Evolutionary conservation across 2,888 invertebrate genomes (phyloP).

Genomic region (Craniophora ligustri): DNA sequence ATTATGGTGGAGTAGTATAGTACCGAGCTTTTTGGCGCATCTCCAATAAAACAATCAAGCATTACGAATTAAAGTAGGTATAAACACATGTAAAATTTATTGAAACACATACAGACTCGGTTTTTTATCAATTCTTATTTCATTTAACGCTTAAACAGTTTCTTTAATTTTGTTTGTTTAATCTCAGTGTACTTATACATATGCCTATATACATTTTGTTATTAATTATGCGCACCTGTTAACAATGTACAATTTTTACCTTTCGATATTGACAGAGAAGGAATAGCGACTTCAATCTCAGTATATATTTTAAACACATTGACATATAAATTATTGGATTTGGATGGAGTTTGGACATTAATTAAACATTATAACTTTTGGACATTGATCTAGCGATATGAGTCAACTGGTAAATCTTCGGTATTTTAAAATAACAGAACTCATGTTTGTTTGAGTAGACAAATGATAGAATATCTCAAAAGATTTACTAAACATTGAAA

Average conservation of each 20-base stretch:
- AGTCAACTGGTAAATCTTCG: constrained; percentile 8
- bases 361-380: constrained; percentile 28
- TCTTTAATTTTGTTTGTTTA: constrained; percentile 66
- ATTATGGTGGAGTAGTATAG: constrained; percentile 56
- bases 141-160: constrained; percentile 64
- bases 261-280: constrained; percentile 34
- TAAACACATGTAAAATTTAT: constrained; percentile 77
- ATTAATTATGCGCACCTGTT: constrained; percentile 34
- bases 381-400: constrained; percentile 28
- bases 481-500: constrained; percentile 4
- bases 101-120: constrained; percentile 67
- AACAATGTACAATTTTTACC: constrained; percentile 36
- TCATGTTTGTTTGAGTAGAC: constrained; percentile 21
- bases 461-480: constrained; percentile 20
- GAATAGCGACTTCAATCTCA: constrained; percentile 34
- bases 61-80: constrained; percentile 70
- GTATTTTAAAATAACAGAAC: neutral
- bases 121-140: constrained; percentile 73
- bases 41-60: constrained; percentile 83
- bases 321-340: constrained; percentile 37
- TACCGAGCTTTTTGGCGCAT: constrained; percentile 73
- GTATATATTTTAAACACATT: constrained; percentile 38
- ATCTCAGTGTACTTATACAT: constrained; percentile 47
- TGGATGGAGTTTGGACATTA: constrained; percentile 14
- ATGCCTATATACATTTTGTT: constrained; percentile 17